Evolutionary conservation across 1,140 invertebrate species (phyloP), one percentile per base, ranked within the genome.

Genomic region (Rhagoletis pomonella): DNA sequence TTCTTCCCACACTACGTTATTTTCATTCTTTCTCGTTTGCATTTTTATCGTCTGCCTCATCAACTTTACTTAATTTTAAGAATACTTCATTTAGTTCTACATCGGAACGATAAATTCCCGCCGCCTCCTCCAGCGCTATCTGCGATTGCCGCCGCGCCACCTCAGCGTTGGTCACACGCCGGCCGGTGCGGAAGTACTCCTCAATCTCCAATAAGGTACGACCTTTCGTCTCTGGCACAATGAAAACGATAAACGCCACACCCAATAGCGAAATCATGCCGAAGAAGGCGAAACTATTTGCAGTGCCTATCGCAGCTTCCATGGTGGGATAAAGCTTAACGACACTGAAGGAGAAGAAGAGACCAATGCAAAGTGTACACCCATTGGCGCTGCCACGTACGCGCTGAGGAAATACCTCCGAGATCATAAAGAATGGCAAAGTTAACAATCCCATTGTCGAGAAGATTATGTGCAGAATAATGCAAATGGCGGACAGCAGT

Each of bases 211-310:
- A 94, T 12, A 97, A 93, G 0, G 95, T 95, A 89, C 96, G 96
- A 0, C 97, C 97, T 89, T 95, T 96, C 3, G 97, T 98, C 93
- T 98, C 97, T 0, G 97, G 97, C 6, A 98, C 93, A 60, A 95
- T 95, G 39, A 95, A 91, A 2, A 93, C 90, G 0, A 97, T 94
- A 90, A 97, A 96, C 5, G 97, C 88, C 0, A 96, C 94, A 0
- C 96, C 96, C 1, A 96, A 9, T 0, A 96, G 90, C 1, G 96
- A 96, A 10, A 97, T 90, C 1, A 93, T 90, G 0, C 95, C 95
- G 92, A 96, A 98, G 88, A 97, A 95, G 89, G 95, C 95, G 90
- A 97, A 98, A 0, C 95, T 95, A 14, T 95, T 96, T 55, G 95
- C 93, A 12, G 94, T 94, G 2, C 95, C 95, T 88, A 97, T 93